Evolutionary conservation across 2,113 vertebrate genomes (phyloP).

Genomic region (Sinocyclocheilus anshuiensis): DNA sequence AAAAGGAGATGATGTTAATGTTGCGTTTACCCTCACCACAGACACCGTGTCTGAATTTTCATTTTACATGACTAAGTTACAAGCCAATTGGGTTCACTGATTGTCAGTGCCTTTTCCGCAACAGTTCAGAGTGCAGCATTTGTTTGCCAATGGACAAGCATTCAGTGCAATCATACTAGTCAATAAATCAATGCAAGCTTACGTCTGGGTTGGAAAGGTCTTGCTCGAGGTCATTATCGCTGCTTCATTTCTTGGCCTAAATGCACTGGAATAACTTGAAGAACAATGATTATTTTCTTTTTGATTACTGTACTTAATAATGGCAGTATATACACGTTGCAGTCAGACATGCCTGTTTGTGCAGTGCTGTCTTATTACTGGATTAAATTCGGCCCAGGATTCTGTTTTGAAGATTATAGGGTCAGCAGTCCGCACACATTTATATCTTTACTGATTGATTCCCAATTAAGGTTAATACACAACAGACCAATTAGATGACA

Average conservation of each 20-base stretch:
- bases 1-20: background rate
- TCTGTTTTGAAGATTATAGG: background rate
- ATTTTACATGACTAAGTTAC: too few relatives aligned
- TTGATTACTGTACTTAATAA: too few relatives aligned
- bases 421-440: background rate
- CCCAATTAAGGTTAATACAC: background rate
- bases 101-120: background rate
- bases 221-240: background rate
- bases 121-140: slow-evolving; percentile 2
- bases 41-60: too few relatives aligned
- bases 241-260: background rate
- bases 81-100: background rate
- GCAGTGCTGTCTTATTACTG: background rate
- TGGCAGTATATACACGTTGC: background rate
- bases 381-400: background rate
- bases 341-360: background rate
- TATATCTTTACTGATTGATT: background rate
- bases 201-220: background rate
- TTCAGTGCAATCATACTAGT: background rate
- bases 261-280: background rate
- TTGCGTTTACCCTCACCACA: background rate
- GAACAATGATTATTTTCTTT: background rate
- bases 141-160: background rate
- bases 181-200: slow-evolving; percentile 3
- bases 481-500: background rate